phyloP scores from a whole-genome alignment of 2,888 invertebrate genomes.

The Torymus tubicola region DNA sequence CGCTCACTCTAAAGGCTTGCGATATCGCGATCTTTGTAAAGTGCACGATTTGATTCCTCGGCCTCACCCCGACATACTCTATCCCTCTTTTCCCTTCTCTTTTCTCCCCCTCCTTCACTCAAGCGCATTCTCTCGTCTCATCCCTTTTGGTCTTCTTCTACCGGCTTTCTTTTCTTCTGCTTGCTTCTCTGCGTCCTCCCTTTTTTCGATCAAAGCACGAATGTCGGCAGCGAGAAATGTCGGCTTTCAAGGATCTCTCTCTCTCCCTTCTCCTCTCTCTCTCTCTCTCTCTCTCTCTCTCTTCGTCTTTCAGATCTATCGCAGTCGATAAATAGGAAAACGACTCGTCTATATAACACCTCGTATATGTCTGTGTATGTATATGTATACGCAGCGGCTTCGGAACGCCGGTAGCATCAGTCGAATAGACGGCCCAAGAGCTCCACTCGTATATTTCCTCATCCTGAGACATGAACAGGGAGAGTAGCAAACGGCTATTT shows the following conservation, averaged over 20 bases:
- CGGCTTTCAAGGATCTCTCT: conserved; percentile 26
- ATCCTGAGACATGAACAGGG: conserved; percentile 15
- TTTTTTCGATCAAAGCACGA: conserved; percentile 29
- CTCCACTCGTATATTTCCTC: conserved; percentile 51
- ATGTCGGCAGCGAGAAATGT: conserved; percentile 41
- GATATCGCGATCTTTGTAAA: conserved; percentile 37
- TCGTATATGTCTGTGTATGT: conserved; percentile 11
- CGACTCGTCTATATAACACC: conserved; percentile 50
- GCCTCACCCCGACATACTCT: not conserved
- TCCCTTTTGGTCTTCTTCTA: conserved; percentile 4
- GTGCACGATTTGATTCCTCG: conserved; percentile 43
- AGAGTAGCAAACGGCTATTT: not conserved
- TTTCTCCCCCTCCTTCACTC: not conserved
- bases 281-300: not conserved
- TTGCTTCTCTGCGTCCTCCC: not conserved
- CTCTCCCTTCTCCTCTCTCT: not conserved
- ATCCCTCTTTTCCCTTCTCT: not conserved
- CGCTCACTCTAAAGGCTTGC: not conserved
- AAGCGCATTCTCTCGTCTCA: conserved; percentile 10
- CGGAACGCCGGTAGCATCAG: conserved; percentile 21
- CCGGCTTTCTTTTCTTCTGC: not conserved
- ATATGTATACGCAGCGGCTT: conserved; percentile 15
- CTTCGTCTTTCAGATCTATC: conserved; percentile 41
- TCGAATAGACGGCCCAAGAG: conserved; percentile 38
- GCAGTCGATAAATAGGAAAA: conserved; percentile 54